A percentile compares a stretch with the other conserved stretches of the same genome.
Evolutionary conservation across 2,113 vertebrate species (phyloP).

Genomic region (Tauraco erythrolophus): DNA sequence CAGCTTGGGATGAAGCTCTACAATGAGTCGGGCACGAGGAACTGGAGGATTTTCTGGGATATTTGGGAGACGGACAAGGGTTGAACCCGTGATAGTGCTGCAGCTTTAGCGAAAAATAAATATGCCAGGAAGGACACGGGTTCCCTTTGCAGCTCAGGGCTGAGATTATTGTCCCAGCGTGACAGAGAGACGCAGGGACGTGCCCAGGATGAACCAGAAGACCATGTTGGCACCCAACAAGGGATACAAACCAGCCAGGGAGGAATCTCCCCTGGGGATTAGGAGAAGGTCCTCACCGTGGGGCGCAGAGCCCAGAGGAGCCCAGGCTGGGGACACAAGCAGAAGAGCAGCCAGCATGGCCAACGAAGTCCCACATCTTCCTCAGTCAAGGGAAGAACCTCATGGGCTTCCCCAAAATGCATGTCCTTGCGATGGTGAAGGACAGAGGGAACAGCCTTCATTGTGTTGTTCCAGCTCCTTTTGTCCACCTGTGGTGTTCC

Average conservation of each 20-base stretch:
- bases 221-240: accelerated
- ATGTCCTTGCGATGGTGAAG: neutral
- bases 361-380: neutral
- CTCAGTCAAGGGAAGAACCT: neutral
- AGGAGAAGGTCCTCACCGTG: neutral
- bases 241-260: neutral
- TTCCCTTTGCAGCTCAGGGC: neutral
- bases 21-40: accelerated
- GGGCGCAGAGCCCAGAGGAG: neutral
- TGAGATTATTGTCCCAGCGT: accelerated
- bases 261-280: neutral
- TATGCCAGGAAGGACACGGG: accelerated
- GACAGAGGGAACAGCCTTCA: neutral
- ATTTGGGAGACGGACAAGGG: neutral
- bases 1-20: accelerated
- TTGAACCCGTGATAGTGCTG: accelerated
- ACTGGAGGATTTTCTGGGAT: neutral
- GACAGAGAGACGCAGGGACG: neutral
- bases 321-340: neutral
- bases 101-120: neutral
- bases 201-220: neutral
- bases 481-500: neutral
- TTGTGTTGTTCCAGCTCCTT: neutral
- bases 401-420: accelerated
- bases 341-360: accelerated